Evolutionary conservation across 2,888 invertebrate genomes (phyloP).

Genomic region (Neoaliturus tenellus): DNA sequence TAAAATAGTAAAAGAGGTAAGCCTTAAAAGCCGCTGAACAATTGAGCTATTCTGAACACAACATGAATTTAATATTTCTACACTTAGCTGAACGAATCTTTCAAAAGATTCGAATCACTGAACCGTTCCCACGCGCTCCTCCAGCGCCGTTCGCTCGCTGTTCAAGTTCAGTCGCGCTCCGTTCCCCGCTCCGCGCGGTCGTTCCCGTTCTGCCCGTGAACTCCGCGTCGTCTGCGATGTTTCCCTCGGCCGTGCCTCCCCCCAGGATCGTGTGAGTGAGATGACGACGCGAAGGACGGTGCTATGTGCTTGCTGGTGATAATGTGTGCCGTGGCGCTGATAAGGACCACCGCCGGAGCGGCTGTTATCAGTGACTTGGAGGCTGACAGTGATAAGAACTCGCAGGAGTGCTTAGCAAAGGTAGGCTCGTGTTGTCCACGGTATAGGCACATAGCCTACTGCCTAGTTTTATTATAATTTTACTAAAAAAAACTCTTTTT

Average conservation of each 20-base stretch:
- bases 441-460: no score
- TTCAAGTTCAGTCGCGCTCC: background rate
- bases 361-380: background rate
- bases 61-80: no score
- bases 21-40: no score
- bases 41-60: no score
- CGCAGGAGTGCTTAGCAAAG: background rate
- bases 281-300: background rate
- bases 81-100: background rate
- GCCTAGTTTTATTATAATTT: no score
- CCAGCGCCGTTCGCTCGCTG: background rate
- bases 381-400: background rate
- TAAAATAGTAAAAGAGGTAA: no score
- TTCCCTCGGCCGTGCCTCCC: background rate
- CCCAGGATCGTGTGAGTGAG: background rate
- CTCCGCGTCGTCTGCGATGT: background rate
- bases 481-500: background rate
- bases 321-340: constrained; percentile 23
- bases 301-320: constrained; percentile 29
- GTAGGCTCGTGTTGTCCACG: background rate
- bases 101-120: background rate
- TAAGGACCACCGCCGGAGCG: background rate
- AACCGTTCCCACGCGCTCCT: background rate
- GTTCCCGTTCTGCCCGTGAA: background rate
- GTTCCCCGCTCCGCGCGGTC: background rate